Evolutionary conservation across 2,888 invertebrate genomes (phyloP).

Genomic region (Hipparchia sbordonii): DNA sequence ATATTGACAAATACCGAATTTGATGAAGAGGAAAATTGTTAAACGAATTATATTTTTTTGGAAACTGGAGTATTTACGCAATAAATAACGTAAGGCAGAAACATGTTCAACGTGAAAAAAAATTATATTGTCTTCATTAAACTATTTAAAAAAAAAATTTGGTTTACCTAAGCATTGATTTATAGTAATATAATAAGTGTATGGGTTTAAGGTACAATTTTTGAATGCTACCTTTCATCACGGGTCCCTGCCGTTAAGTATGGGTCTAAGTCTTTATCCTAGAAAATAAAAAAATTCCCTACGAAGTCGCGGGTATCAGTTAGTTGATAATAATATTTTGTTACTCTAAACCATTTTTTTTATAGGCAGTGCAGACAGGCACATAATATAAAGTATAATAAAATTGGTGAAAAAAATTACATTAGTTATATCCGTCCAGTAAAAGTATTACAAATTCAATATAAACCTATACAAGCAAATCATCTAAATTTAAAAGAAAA

Average conservation of each 20-base stretch:
- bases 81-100: neutral
- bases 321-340: neutral
- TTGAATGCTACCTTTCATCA: too few species aligned
- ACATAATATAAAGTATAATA: neutral
- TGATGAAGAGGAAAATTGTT: conserved; percentile 14
- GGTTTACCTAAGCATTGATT: too few species aligned
- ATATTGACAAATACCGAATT: conserved; percentile 9
- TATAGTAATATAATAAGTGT: too few species aligned
- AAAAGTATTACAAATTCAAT: conserved; percentile 29
- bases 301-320: too few species aligned
- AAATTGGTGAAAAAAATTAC: conserved; percentile 21
- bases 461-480: conserved; percentile 5
- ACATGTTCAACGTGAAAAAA: neutral
- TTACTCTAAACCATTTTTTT: conserved; percentile 9
- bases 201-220: too few species aligned
- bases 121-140: neutral
- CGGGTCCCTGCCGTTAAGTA: too few species aligned
- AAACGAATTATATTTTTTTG: neutral
- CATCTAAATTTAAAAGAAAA: conserved; percentile 22
- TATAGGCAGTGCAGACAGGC: conserved; percentile 7
- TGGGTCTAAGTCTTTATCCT: too few species aligned
- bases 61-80: neutral
- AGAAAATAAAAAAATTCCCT: too few species aligned
- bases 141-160: neutral
- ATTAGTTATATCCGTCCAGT: conserved; percentile 9